Base-by-base conservation (phyloP, 2,113 vertebrate species). In the Tonatia bakeri region DNA sequence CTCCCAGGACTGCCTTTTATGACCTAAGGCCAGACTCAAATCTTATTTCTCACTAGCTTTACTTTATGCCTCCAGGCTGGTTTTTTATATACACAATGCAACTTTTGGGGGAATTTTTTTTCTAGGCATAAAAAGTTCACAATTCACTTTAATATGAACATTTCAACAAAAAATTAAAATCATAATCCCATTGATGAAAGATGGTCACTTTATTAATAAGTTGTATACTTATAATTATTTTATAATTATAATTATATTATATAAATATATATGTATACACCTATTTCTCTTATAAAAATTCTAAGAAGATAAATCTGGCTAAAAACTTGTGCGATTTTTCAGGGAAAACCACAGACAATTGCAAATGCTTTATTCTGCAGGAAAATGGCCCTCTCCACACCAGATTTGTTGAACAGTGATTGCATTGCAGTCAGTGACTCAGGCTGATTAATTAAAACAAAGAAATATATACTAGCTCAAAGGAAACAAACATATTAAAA, bases 351-450 rank as follows among this genome's bases (percentile, higher is more conserved):
- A 19, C 31, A 72, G 47, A n/a, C 38, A 72, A 40, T 90, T 90
- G 19, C 3, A 50, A 24, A 17, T 13, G 0, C 12, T 59, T 54
- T 28, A 2, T 1, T 19, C 31, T 11, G 36, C 38, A 59, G 20
- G 13, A 20, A 50, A 54, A 4, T 5, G 4, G 8, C 1, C 28
- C 10, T 86, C 5, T 10, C 36, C 0, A 11, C 10, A 4, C 17
- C 10, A 13, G 2, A 4, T 13, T 15, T 26, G 15, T 20, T 10
- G 3, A 45, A 61, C 4, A 56, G 5, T 6, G 7, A 28, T 2
- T 12, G 16, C 43, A 64, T 22, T 52, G 38, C 56, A 17, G 7
- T 73, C 11, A 67, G 3, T 43, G 31, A 69, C 36, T n/a, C 47
- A 33, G 14, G 61, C 10, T 67, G 56, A 59, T 59, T 59, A 59